A percentile compares a stretch with the other conserved stretches of the same genome.
These are phyloP conservation scores for Acrocephalus kingi DNA, from an alignment of 2,113 vertebrate genomes.

Conservation along the genomic window DNA sequence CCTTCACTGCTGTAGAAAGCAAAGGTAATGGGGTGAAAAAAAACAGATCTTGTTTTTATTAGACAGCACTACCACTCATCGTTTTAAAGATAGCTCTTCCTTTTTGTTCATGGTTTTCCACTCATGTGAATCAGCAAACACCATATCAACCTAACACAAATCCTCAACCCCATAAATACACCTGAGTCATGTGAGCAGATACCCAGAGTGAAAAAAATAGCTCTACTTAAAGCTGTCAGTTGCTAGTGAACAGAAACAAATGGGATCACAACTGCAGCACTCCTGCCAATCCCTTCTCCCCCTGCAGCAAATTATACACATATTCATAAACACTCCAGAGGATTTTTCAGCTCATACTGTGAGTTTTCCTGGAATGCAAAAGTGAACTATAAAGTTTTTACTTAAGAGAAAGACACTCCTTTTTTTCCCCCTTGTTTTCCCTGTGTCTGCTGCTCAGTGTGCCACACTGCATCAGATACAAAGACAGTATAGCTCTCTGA, in stretches of 20 bases:
- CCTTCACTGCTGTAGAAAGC: not conserved
- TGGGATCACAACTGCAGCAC: not conserved
- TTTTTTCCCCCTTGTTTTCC: not conserved
- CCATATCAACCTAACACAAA: not conserved
- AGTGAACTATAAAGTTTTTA: not conserved
- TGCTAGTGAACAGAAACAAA: not conserved
- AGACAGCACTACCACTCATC: not conserved
- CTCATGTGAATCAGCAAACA: not conserved
- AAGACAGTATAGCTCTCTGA: not conserved
- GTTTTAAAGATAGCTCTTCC: not conserved
- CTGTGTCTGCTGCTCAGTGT: not conserved
- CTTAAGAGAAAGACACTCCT: not conserved
- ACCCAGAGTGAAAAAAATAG: not conserved
- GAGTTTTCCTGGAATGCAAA: not conserved
- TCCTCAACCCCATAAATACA: not conserved
- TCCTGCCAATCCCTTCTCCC: not conserved
- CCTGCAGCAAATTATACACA: not conserved
- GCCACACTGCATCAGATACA: not conserved
- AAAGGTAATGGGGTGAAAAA: not conserved
- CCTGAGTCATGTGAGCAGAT: not conserved
- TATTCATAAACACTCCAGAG: not conserved
- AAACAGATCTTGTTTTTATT: not conserved
- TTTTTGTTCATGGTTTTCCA: not conserved
- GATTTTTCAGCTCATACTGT: not conserved
- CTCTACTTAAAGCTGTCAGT: not conserved